Evolutionary conservation across 2,888 invertebrate genomes (phyloP).

Genomic region (Isoperla grammatica): DNA sequence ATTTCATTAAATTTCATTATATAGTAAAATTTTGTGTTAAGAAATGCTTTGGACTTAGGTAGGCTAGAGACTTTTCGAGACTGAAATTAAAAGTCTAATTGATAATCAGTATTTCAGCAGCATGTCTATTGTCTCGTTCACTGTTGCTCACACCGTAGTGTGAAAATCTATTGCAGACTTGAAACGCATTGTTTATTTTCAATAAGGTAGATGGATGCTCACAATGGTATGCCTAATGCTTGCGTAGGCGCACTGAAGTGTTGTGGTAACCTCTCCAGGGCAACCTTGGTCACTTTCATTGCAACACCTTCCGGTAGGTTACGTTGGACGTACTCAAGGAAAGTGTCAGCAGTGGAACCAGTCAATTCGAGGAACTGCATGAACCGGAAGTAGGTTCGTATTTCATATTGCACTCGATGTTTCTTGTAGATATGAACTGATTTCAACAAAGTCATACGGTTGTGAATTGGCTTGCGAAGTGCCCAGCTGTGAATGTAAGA

Average conservation of each 20-base stretch:
- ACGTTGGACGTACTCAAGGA: conserved; percentile 91
- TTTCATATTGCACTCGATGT: conserved; percentile 93
- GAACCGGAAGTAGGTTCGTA: conserved; percentile 84
- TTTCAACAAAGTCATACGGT: conserved; percentile 75
- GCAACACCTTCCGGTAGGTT: conserved; percentile 97
- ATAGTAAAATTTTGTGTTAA: too few species aligned
- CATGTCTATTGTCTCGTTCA: too few species aligned
- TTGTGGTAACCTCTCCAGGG: conserved; percentile 20
- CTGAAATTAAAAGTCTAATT: too few species aligned
- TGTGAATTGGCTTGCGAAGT: conserved; percentile 64
- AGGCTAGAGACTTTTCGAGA: too few species aligned
- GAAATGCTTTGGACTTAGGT: too few species aligned
- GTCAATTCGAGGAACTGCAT: conserved; percentile 80
- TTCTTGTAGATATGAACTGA: conserved; percentile 89
- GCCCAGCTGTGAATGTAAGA: conserved; percentile 58
- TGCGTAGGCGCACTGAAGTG: conserved; percentile 15
- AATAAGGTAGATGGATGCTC: too few species aligned
- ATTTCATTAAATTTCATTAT: too few species aligned
- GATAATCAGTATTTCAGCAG: too few species aligned
- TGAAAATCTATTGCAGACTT: too few species aligned
- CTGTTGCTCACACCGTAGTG: too few species aligned
- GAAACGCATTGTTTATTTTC: too few species aligned
- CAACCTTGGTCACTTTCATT: conserved; percentile 78
- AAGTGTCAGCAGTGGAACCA: conserved; percentile 92
- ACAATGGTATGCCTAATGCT: too few species aligned